Percentiles rank a stretch among this genome's conserved stretches.
phyloP scores from a whole-genome alignment of 2,113 vertebrate genomes.

The Cyanoliseus patagonus region DNA sequence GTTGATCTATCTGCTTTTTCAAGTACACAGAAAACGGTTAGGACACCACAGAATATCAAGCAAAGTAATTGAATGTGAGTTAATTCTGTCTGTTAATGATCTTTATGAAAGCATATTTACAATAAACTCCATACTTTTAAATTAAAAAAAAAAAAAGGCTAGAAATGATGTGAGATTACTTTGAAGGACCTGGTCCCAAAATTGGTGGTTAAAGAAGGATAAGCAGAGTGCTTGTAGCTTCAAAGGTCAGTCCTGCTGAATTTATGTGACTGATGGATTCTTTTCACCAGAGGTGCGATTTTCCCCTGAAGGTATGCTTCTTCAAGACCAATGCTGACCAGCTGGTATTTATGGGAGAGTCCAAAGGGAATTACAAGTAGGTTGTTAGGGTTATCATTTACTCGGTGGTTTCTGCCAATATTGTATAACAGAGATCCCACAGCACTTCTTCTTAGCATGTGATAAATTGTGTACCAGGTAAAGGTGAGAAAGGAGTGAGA shows the following conservation, averaged over 20 bases:
- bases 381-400: conserved; percentile 35
- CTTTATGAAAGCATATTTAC: background rate
- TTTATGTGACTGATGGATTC: conserved; percentile 34
- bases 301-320: conserved; percentile 36
- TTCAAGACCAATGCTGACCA: background rate
- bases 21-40: background rate
- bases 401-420: background rate
- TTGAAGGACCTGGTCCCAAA: background rate
- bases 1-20: background rate
- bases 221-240: background rate
- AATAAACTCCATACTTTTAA: background rate
- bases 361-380: conserved; percentile 23
- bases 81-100: background rate
- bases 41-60: background rate
- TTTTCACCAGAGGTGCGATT: conserved; percentile 16
- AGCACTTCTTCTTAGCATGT: background rate
- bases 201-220: conserved; percentile 8
- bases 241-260: conserved; percentile 20
- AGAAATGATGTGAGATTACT: background rate
- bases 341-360: conserved; percentile 18
- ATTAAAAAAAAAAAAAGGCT: background rate
- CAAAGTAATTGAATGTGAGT: background rate
- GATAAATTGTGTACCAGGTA: background rate
- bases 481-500: background rate
- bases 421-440: background rate